Conservation (phyloP, 2,113 vertebrate genomes). For the Pteruthius melanotis region DNA sequence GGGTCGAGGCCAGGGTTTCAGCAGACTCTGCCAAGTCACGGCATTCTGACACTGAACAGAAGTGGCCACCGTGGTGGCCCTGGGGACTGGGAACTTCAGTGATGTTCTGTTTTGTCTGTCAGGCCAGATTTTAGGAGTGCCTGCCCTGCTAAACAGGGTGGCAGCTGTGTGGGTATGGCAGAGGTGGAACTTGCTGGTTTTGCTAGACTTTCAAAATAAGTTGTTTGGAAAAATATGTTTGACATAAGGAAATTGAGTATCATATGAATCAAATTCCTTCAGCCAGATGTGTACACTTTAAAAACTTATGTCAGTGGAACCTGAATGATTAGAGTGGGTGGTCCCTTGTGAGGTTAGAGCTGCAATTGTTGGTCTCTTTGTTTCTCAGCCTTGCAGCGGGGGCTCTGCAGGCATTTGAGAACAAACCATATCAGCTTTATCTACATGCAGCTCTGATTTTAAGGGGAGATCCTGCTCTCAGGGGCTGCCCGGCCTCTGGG, state of each 20-base stretch:
- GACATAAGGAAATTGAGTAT: neutral
- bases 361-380: neutral
- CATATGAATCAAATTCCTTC: neutral
- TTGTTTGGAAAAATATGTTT: neutral
- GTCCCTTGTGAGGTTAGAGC: neutral
- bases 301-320: neutral
- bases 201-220: neutral
- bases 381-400: neutral
- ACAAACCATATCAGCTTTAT: rapidly evolving
- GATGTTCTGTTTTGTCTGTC: neutral
- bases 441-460: rapidly evolving
- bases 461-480: rapidly evolving
- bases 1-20: neutral
- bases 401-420: neutral
- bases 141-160: neutral
- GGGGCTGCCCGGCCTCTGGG: rapidly evolving
- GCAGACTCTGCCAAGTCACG: neutral
- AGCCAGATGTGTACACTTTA: rapidly evolving
- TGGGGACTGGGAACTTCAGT: rapidly evolving
- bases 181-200: neutral
- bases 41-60: neutral
- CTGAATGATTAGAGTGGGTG: too few relatives aligned
- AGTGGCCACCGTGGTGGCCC: neutral
- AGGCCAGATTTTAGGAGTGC: neutral
- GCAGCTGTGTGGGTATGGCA: rapidly evolving